phyloP scores from a whole-genome alignment of 2,888 invertebrate species.

The Athrips mouffetella region DNA sequence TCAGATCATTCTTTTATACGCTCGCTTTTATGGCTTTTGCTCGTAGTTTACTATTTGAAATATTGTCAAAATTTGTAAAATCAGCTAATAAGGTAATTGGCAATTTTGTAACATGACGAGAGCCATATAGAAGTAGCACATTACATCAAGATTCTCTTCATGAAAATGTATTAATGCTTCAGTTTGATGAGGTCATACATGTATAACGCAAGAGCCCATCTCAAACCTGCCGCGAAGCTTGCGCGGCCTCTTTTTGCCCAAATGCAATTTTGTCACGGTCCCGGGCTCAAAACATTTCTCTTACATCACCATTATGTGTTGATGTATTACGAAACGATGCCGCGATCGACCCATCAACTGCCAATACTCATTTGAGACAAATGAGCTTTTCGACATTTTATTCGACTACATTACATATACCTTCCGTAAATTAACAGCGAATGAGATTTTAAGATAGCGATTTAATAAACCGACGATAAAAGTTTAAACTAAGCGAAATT shows the following conservation, averaged over 20 bases:
- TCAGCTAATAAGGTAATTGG: too few relatives aligned
- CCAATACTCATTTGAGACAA: conserved; percentile 11
- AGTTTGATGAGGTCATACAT: conserved; percentile 7
- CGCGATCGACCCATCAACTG: conserved; percentile 9
- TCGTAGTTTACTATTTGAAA: too few relatives aligned
- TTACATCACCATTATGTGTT: conserved; percentile 7
- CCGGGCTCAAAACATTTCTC: conserved; percentile 16
- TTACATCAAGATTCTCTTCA: neutral
- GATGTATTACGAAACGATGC: conserved; percentile 7
- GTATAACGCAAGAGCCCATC: conserved; percentile 10
- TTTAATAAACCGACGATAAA: neutral
- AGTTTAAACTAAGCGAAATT: neutral
- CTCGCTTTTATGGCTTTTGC: too few relatives aligned
- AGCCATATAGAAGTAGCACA: too few relatives aligned
- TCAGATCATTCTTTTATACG: too few relatives aligned
- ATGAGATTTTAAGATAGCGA: neutral
- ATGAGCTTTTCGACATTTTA: conserved; percentile 10
- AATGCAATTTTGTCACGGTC: conserved; percentile 34
- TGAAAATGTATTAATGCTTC: neutral
- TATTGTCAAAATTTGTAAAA: too few relatives aligned
- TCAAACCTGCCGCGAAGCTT: conserved; percentile 18
- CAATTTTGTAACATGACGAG: too few relatives aligned
- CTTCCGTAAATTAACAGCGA: neutral
- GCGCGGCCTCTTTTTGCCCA: conserved; percentile 24
- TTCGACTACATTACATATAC: conserved; percentile 1